Evolutionary conservation across 2,113 vertebrate genomes (phyloP), one percentile per base, ranked within the genome.

Genomic region (Anser cygnoides): DNA sequence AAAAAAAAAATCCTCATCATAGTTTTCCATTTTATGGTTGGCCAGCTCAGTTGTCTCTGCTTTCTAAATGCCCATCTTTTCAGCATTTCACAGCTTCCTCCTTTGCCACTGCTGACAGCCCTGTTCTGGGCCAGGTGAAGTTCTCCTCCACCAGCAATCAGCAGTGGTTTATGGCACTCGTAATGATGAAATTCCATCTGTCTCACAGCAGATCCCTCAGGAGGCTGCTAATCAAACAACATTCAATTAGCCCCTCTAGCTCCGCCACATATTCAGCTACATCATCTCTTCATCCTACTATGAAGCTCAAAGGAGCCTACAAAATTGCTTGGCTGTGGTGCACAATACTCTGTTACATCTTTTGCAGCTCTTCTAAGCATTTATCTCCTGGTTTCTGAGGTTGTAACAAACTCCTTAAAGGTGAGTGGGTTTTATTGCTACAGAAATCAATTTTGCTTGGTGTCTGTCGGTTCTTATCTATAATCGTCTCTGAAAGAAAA

Each of bases 171-270:
- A 96, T 89, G 84, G 81, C 89, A 62, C 59, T 96, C 4, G 0
- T 96, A 96, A 87, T 61, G 77, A 96, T 89, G 81, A 93, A 93
- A 96, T 91, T 96, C 89, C 95, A 94, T 97, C 95, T 96, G 96
- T 96, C 93, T 95, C 91, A 73, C 91, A 94, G 92, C 86, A 96
- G 92, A 96, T 92, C 86, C 91, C 95, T 95, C 87, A 96, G 95
- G 95, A 96, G 86, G 73, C 0, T 96, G 87, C 89, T 96, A 95
- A 94, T 96, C 93, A 95, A 97, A 91, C 92, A 97, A 93, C 92
- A 92, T 94, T 96, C 84, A 94, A 95, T 97, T 95, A 95, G 86
- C 28, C 95, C 89, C 84, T 95, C 93, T 77, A 96, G 93, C 93
- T 96, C 81, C 87, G 86, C 89, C 90, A 93, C 92, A 57, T 89